Evolutionary conservation across 2,888 invertebrate genomes (phyloP).

Genomic region (Neuroscelio doddi): DNA sequence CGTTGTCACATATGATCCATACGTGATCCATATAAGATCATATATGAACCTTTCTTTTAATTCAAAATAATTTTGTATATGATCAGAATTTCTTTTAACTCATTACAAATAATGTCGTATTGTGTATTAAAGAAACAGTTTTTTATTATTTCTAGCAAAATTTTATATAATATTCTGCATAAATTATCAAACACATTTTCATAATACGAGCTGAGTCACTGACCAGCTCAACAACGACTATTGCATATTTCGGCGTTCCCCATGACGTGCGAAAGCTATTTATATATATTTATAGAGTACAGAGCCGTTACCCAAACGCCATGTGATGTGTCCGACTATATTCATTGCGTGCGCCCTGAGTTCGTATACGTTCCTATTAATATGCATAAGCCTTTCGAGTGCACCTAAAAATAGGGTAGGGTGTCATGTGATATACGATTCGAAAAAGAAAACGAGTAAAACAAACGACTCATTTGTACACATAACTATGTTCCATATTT

Average conservation of each 20-base stretch:
- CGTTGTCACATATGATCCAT: too few relatives aligned
- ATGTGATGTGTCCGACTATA: constrained; percentile 15
- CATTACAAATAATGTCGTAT: too few relatives aligned
- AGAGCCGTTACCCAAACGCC: constrained; percentile 20
- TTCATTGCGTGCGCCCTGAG: constrained; percentile 11
- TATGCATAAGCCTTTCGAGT: constrained; percentile 26
- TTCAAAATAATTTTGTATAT: too few relatives aligned
- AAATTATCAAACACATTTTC: constrained; percentile 10
- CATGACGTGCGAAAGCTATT: constrained; percentile 12
- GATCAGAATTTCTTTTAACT: too few relatives aligned
- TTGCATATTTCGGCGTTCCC: constrained; percentile 35
- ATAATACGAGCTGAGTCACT: constrained; percentile 18
- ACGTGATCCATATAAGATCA: too few relatives aligned
- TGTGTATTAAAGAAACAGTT: too few relatives aligned
- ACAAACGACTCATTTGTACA: background rate
- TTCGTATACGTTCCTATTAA: constrained; percentile 27
- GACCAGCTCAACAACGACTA: constrained; percentile 25
- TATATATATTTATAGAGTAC: constrained; percentile 33
- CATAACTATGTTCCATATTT: too few relatives aligned
- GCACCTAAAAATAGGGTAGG: constrained; percentile 15
- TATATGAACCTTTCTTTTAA: too few relatives aligned
- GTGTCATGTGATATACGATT: constrained; percentile 12
- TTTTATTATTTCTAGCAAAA: too few relatives aligned
- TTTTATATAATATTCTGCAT: too few relatives aligned
- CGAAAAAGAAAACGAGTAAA: background rate